Evolutionary conservation across 1,140 invertebrate species (phyloP).

Genomic region (Drosophila oshimai): DNA sequence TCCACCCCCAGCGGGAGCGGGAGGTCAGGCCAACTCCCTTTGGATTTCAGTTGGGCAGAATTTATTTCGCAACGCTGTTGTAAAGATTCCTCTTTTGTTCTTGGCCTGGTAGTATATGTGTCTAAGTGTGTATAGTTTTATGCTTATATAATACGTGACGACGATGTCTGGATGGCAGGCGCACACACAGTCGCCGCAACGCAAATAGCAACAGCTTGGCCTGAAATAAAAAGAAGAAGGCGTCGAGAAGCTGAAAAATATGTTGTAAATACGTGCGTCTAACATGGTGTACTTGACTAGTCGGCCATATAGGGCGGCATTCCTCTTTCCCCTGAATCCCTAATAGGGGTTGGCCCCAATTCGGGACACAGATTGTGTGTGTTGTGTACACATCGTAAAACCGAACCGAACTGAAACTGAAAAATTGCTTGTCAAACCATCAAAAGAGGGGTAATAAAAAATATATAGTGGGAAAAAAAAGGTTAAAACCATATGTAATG

Average conservation of each 20-base stretch:
- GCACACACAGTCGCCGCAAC: conserved; percentile 16
- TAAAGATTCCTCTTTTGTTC: conserved; percentile 39
- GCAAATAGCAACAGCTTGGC: conserved; percentile 61
- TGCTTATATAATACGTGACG: conserved; percentile 62
- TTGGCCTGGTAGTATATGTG: background rate
- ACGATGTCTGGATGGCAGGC: conserved; percentile 49
- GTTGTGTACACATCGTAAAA: conserved; percentile 38
- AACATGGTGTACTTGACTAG: conserved; percentile 31
- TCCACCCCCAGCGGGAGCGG: background rate
- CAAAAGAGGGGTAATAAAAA: background rate
- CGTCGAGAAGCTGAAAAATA: conserved; percentile 11
- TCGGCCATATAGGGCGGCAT: conserved; percentile 11
- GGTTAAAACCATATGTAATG: background rate
- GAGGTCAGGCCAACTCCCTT: conserved; percentile 13
- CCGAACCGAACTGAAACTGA: conserved; percentile 19
- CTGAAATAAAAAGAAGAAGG: conserved; percentile 42
- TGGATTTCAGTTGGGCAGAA: conserved; percentile 16
- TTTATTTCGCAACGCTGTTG: conserved; percentile 34
- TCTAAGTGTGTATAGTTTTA: conserved; percentile 10
- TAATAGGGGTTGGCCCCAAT: conserved; percentile 34
- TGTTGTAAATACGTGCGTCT: conserved; percentile 51
- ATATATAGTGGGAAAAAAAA: too few species aligned
- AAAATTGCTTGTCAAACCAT: conserved; percentile 37
- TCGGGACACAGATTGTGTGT: conserved; percentile 36
- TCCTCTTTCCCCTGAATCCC: background rate